Evolutionary conservation across 2,113 vertebrate species (phyloP), one percentile per base, ranked within the genome.

Genomic region (Amazona guildingii): DNA sequence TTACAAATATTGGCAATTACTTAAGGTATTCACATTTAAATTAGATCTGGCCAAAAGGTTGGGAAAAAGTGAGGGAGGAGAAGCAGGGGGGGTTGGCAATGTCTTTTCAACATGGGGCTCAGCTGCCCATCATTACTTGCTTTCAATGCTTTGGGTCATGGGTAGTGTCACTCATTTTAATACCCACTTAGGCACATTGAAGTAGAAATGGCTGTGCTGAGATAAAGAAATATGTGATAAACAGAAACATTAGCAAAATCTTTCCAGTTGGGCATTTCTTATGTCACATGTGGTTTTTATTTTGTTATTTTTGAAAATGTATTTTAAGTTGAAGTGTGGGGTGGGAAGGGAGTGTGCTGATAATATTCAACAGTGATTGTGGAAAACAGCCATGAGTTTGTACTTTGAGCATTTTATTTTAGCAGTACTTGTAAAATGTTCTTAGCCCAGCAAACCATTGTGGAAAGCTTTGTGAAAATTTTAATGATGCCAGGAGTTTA

Each of bases 1-100:
- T 96, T 96, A 94, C 79, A 96, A 96, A 97, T 97, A 97, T 97
- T 97, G 92, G 95, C 67, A 92, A 97, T 97, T 96, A 95, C 91
- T 96, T 95, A 87, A 97, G 77, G 87, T 94, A 97, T 97, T 97
- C 91, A 96, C 78, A 96, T 97, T 97, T 96, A 96, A 97, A 97
- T 95, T 78, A 95, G 83, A 92, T 68, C 63, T 94, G 90, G 55
- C 77, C 64, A 86, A 94, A 96, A 96, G 92, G 85, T 83, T 97
- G 93, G 82, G 73, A 80, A 94, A 95, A 92, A 93, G 88, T 86
- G 69, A 87, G 68, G 37, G 61, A 95, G 75, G 62, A 95, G 81
- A 90, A 84, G 46, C 29, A 25, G 46, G 72, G 73, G 84, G 88
- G 80, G 39, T 13, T 85, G 37, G 61, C 49, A 69, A 66, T 18